Percentiles rank a stretch among this genome's conserved stretches.
phyloP scores from a whole-genome alignment of 1,140 invertebrate genomes.

The Neodiprion virginianus region DNA sequence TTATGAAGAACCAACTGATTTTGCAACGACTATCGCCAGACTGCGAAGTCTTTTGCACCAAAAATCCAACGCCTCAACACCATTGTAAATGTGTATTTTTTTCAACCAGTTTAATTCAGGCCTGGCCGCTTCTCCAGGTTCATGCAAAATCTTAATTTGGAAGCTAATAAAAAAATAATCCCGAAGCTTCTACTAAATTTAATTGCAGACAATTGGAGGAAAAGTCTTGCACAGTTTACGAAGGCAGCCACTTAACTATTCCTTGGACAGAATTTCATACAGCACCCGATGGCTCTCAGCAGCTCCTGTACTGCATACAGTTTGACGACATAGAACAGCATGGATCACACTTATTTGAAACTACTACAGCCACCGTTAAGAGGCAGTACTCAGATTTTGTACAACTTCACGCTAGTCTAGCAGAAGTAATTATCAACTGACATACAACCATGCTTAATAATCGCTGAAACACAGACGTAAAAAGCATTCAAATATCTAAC shows the following conservation, averaged over 20 bases:
- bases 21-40: slow-evolving; percentile 77
- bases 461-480: background rate
- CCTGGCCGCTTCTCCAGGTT: background rate
- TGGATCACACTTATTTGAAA: slow-evolving; percentile 52
- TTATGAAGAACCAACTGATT: slow-evolving; percentile 76
- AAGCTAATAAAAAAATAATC: background rate
- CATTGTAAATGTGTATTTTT: slow-evolving; percentile 41
- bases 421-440: slow-evolving; percentile 40
- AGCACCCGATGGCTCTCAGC: slow-evolving; percentile 52
- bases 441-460: background rate
- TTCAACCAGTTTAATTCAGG: background rate
- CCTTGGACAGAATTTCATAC: slow-evolving; percentile 55
- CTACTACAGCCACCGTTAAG: slow-evolving; percentile 52
- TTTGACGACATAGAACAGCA: slow-evolving; percentile 56
- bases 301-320: slow-evolving; percentile 57
- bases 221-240: slow-evolving; percentile 48
- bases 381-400: slow-evolving; percentile 53
- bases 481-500: slow-evolving; percentile 12
- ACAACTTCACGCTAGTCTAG: slow-evolving; percentile 48
- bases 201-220: slow-evolving; percentile 48
- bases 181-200: background rate
- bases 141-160: no score
- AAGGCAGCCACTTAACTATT: slow-evolving; percentile 50
- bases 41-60: slow-evolving; percentile 71
- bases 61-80: slow-evolving; percentile 62